Evolutionary conservation across 2,888 invertebrate species (phyloP), one percentile per base, ranked within the genome.

Genomic region (Agriopis aurantiaria): DNA sequence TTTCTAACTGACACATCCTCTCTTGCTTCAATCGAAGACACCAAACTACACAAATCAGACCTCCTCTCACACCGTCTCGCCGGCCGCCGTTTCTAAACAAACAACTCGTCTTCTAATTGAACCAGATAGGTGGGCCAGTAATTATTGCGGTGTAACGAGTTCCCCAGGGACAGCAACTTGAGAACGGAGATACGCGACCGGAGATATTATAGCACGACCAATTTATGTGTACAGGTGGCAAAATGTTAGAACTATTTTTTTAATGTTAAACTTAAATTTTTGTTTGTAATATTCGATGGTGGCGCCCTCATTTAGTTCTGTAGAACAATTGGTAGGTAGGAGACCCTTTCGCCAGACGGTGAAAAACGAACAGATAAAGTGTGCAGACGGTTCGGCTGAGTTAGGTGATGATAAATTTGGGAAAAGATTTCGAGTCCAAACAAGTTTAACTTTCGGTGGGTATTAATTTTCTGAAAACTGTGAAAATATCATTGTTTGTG

Each of bases 131-230:
- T 91, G 89, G 85, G 79, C 81, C 81, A 80, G 84, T 91, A 91
- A 92, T 93, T 92, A 91, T 85, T 82, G 81, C 84, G 85, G 85
- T 85, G 86, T 92, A 92, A 92, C 89, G 83, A 91, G 88, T 79
- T 87, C 92, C 89, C 87, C 0, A 2, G 90, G 87, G 91, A 88
- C 77, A 79, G 59, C 45, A 55, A 71, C 66, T 71, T 71, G 66
- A 69, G 64, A 52, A 23, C 49, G 23, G 23, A 63, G 85, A 81
- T 85, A 82, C 77, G 72, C 52, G 52, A 61, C 61, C 52, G 53
- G 14, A 61, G 51, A 61, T 62, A 33, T 45, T 53, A 46, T 8
- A 43, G n/a, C n/a, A 33, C 10, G 45, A 71, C 58, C 12, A 58
- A 48, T 33, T 58, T 33, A 12, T 8, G 4, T 48, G 8, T 23